Conservation (phyloP, 2,797 vertebrate genomes). For the Cyclura pinguis region DNA sequence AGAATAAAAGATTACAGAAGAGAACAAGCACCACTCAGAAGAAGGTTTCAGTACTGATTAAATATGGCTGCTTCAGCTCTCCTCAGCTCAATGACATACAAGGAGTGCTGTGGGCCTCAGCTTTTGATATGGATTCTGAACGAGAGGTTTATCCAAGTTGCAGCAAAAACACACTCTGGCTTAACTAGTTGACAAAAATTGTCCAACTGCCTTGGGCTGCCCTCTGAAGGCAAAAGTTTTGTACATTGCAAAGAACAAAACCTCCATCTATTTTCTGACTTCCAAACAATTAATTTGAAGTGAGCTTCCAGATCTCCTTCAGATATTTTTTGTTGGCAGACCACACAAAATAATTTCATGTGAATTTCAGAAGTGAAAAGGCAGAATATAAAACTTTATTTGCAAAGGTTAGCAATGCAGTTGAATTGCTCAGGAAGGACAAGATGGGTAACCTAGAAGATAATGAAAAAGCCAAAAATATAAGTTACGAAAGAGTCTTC, state of each 20-base stretch:
- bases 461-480: conserved; percentile 1
- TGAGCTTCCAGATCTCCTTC: not conserved
- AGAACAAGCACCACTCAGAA: conserved; percentile 63
- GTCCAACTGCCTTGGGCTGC: conserved; percentile 73
- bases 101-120: conserved; percentile 62
- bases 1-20: conserved; percentile 72
- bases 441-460: not conserved
- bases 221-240: conserved; percentile 77
- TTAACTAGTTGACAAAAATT: conserved; percentile 20
- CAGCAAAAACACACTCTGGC: conserved; percentile 42
- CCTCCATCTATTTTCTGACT: not conserved
- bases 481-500: not conserved
- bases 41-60: conserved; percentile 67
- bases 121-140: conserved; percentile 59
- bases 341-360: conserved; percentile 12
- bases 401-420: not conserved
- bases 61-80: conserved; percentile 73
- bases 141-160: conserved; percentile 66
- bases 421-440: not conserved
- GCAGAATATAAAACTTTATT: not conserved
- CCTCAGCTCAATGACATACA: conserved; percentile 65
- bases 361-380: conserved; percentile 5
- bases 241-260: conserved; percentile 39
- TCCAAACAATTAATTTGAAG: not conserved
- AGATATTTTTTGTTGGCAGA: conserved; percentile 18